Base-by-base conservation (phyloP, 2,888 invertebrate species). In the Anticlea derivata region DNA sequence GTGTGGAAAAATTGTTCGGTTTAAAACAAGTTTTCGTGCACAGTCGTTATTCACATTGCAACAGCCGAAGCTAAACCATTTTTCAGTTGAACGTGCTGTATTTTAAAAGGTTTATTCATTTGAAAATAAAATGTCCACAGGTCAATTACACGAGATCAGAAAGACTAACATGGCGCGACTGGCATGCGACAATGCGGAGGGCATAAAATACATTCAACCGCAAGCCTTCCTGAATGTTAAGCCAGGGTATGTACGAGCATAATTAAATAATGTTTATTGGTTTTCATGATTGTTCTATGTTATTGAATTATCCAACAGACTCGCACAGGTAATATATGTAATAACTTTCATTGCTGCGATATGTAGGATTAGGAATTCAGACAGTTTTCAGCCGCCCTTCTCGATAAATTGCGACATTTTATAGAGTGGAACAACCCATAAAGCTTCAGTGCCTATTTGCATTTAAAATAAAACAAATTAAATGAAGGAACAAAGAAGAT, bases 161-260 rank as follows among this genome's bases (percentile, higher is more conserved):
- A 79, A 76, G 65, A 76, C 80, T 7, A 85, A 72, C 57, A 80
- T 85, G 68, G 84, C 86, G n/a, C 73, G 80, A 5, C 52, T 86
- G 1, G 77, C 75, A 1, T 83, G 83, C 27, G 79, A 85, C 66
- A 86, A 86, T 58, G 83, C 78, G 1, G 80, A 80, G 7, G 84
- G 76, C n/a, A 76, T 86, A 55, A 77, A 80, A 58, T 75, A 67
- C 56, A 77, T 87, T 48, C 86, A 86, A 50, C 81, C 80, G 2
- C 71, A 70, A 22, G 85, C 84, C 2, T 80, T 86, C 50, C 60
- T 74, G 50, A 78, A 68, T 53, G 67, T 77, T 1, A 72, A 70
- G 39, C 68, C 67, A 31, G 69, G 75, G 79, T 79, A 68, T 58
- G 69, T 65, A 47, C 23, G 30, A 35, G 23, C 33, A 47, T 45